A percentile compares a stretch with the other conserved stretches of the same genome.
phyloP scores from a whole-genome alignment of 37 sponge, comb jelly and placozoan species.

The Theonella swinhoei region DNA sequence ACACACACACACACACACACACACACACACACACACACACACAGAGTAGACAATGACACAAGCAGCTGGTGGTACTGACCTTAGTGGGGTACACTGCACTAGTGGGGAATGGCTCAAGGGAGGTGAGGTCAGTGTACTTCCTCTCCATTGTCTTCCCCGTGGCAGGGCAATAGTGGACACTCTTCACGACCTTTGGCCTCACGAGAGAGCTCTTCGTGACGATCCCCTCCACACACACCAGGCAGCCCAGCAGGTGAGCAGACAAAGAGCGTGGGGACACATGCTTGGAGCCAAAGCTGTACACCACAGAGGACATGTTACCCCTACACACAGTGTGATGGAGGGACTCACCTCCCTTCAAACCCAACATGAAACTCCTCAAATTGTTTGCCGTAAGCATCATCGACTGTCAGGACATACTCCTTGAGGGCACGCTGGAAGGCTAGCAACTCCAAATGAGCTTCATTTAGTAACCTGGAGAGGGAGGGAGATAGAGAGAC shows the following conservation, averaged over 20 bases:
- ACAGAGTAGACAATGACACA: background rate
- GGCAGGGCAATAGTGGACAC: conserved; percentile 98
- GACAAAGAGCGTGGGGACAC: conserved; percentile 89
- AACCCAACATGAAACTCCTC: conserved; percentile 96
- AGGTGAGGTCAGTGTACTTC: conserved; percentile 92
- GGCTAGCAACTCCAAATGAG: conserved; percentile 82
- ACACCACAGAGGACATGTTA: background rate
- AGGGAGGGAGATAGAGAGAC: background rate
- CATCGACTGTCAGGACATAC: conserved; percentile 81
- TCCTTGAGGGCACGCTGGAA: conserved; percentile 92
- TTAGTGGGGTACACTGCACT: conserved; percentile 91
- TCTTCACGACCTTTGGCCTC: conserved; percentile 94
- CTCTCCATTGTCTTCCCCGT: conserved; percentile 95
- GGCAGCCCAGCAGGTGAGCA: conserved; percentile 79
- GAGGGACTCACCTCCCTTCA: conserved; percentile 78
- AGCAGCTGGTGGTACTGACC: no score
- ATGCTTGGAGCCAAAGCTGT: conserved; percentile 92
- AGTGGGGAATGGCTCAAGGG: conserved; percentile 89
- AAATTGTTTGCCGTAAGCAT: conserved; percentile 80
- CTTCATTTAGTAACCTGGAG: conserved; percentile 76
- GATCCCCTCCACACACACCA: conserved; percentile 98
- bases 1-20: background rate
- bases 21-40: background rate
- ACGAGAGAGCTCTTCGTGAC: conserved; percentile 94
- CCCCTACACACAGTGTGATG: background rate